Percentiles rank a stretch among this genome's conserved stretches.
phyloP scores from a whole-genome alignment of 2,888 invertebrate species.

The Cylindroiulus punctatus region DNA sequence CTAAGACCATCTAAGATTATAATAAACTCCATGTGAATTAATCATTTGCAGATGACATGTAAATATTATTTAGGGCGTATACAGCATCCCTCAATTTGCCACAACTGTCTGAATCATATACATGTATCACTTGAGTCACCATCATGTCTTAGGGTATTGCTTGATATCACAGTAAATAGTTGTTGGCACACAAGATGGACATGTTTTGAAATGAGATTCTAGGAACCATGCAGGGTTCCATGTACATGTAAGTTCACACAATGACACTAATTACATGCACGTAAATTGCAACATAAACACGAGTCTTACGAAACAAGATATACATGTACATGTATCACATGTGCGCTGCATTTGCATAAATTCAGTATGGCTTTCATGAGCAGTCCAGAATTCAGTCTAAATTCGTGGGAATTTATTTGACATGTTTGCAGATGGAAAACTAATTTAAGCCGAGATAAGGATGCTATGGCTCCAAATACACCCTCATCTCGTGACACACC shows the following conservation, averaged over 20 bases:
- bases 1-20: no score
- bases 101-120: background rate
- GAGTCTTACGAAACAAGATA: background rate
- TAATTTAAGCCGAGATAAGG: background rate
- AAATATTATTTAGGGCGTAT: no score
- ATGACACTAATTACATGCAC: background rate
- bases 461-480: background rate
- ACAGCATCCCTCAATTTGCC: background rate
- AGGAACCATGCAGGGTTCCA: background rate
- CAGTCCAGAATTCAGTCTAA: background rate
- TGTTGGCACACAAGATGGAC: background rate
- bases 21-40: no score
- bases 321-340: background rate
- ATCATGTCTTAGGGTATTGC: background rate
- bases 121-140: background rate
- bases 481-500: background rate
- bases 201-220: background rate
- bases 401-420: no score
- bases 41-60: no score
- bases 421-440: background rate
- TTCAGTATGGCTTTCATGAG: background rate
- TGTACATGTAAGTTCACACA: background rate
- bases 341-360: background rate
- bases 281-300: background rate
- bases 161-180: no score